Evolutionary conservation across 1,140 invertebrate genomes (phyloP).

Genomic region (Phenacoccus solenopsis): DNA sequence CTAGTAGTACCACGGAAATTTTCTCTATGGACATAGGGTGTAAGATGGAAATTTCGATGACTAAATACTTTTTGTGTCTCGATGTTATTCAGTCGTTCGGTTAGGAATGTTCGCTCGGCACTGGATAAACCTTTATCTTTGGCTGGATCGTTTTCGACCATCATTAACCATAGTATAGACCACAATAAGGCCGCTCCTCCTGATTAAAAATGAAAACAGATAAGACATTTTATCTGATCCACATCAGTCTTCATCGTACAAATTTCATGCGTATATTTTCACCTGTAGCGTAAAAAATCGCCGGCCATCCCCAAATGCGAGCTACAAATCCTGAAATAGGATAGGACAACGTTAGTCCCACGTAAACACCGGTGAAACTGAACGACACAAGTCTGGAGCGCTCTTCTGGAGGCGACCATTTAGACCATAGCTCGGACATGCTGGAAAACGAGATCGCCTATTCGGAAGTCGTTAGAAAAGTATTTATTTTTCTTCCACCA

Average conservation of each 20-base stretch:
- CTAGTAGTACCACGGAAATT: neutral
- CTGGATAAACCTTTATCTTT: neutral
- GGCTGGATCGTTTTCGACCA: neutral
- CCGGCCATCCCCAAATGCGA: conserved; percentile 27
- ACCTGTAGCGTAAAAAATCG: conserved; percentile 81
- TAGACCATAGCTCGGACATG: conserved; percentile 53
- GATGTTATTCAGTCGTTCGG: neutral
- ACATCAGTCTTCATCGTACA: conserved; percentile 24
- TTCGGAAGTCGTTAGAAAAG: no score
- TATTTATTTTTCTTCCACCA: no score
- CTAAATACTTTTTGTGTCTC: no score
- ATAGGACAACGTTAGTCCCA: neutral
- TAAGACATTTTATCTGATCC: no score
- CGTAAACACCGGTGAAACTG: conserved; percentile 58
- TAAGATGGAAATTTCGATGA: no score
- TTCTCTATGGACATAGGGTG: no score
- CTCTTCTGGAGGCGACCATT: conserved; percentile 73
- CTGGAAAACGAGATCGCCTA: neutral
- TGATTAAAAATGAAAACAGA: neutral
- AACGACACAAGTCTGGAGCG: conserved; percentile 60
- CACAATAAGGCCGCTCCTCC: neutral
- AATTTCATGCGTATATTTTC: no score
- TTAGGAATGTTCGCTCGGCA: neutral
- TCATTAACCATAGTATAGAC: neutral
- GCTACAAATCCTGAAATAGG: conserved; percentile 4